Percentiles rank a stretch among this genome's conserved stretches.
Evolutionary conservation across 2,888 invertebrate species (phyloP).

Genomic region (Protula sp.): DNA sequence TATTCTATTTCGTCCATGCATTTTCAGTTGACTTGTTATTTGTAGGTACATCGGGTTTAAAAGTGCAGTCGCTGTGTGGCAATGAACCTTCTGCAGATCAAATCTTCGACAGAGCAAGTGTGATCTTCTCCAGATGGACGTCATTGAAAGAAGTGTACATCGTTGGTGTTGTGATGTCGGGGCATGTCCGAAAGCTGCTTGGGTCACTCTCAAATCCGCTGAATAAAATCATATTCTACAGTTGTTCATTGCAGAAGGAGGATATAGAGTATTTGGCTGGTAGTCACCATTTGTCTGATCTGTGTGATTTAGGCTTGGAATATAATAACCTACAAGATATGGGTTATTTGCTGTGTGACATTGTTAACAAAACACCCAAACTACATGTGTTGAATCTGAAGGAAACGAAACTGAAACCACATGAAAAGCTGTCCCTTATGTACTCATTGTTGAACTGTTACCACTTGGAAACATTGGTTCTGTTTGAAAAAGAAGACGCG

Average conservation of each 20-base stretch:
- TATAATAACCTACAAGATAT: conserved; percentile 9
- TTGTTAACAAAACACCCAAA: not conserved
- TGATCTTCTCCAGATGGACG: conserved; percentile 10
- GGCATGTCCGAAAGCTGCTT: conserved; percentile 2
- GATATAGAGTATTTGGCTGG: conserved; percentile 9
- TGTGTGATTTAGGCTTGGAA: conserved; percentile 8
- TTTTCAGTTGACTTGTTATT: no score
- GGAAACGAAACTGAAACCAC: conserved; percentile 8
- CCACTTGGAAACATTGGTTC: conserved; percentile 1
- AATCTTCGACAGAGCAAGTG: conserved; percentile 1
- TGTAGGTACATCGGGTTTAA: conserved; percentile 11
- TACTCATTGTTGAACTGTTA: conserved; percentile 1
- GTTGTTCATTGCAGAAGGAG: not conserved
- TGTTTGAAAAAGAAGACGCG: conserved; percentile 15
- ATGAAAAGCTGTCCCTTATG: conserved; percentile 11
- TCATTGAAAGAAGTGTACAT: conserved; percentile 9
- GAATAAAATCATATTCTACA: conserved; percentile 1
- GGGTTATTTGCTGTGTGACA: conserved; percentile 4
- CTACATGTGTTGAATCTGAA: conserved; percentile 10
- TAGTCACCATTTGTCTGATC: conserved; percentile 7
- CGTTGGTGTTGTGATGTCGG: conserved; percentile 2
- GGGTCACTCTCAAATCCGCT: conserved; percentile 6
- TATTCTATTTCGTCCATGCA: no score
- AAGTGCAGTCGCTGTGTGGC: not conserved
- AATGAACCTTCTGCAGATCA: conserved; percentile 6